Evolutionary conservation across 2,888 invertebrate species (phyloP).

Genomic region (Caenorhabditis sulstoni): DNA sequence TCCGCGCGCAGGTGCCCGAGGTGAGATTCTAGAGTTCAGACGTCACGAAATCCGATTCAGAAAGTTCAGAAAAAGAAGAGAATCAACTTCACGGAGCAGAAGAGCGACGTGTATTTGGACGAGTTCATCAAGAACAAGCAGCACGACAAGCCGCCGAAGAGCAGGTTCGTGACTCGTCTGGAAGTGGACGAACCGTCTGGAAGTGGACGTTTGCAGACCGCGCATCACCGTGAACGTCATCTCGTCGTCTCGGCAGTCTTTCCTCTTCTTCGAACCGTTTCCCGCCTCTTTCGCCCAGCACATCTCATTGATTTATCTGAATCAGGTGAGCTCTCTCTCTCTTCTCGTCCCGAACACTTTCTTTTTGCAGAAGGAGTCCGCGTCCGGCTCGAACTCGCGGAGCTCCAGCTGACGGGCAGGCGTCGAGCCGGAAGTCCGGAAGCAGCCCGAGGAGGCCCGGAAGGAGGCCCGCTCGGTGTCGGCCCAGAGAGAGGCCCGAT

Average conservation of each 20-base stretch:
- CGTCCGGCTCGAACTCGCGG: too few relatives aligned
- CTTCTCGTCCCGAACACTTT: background rate
- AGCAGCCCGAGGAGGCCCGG: background rate
- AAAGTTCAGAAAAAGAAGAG: conserved; percentile 32
- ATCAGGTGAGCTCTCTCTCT: conserved; percentile 14
- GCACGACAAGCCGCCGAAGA: conserved; percentile 66
- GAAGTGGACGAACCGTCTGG: too few relatives aligned
- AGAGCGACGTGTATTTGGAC: conserved; percentile 74
- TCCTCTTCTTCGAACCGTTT: conserved; percentile 62
- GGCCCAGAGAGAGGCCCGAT: conserved; percentile 21
- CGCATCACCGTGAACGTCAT: conserved; percentile 51
- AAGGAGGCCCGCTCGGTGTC: conserved; percentile 32
- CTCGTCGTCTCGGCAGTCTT: conserved; percentile 48
- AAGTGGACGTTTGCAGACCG: conserved; percentile 28
- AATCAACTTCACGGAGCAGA: conserved; percentile 77
- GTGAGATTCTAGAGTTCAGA: conserved; percentile 2
- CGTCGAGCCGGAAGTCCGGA: conserved; percentile 42
- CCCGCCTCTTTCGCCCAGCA: conserved; percentile 31
- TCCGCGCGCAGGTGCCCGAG: conserved; percentile 15
- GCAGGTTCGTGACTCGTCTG: conserved; percentile 41
- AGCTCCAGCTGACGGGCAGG: conserved; percentile 60
- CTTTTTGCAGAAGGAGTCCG: conserved; percentile 40
- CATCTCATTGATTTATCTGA: conserved; percentile 29
- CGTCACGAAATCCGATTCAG: conserved; percentile 17
- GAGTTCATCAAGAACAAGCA: conserved; percentile 75